Percentiles rank a stretch among this genome's conserved stretches.
Evolutionary conservation across 2,113 vertebrate genomes (phyloP).

Genomic region (Oxyura jamaicensis): DNA sequence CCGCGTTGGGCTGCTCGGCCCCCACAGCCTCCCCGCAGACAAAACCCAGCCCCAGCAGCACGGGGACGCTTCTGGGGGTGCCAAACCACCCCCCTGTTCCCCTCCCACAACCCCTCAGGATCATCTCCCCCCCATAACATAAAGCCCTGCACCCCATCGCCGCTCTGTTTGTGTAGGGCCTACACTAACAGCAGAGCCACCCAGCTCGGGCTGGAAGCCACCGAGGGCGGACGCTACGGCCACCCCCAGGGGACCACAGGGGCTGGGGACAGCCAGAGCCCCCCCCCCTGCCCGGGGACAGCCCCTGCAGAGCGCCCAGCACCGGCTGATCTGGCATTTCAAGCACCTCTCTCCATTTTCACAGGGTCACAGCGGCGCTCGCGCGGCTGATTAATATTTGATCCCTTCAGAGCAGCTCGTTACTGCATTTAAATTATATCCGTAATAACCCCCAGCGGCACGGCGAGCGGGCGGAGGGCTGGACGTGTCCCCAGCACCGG

Average conservation of each 20-base stretch:
- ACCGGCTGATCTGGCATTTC: not conserved
- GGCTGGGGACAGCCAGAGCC: not conserved
- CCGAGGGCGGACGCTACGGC: not conserved
- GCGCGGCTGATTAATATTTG: constrained; percentile 76
- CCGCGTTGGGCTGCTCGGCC: constrained; percentile 65
- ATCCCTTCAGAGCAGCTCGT: constrained; percentile 70
- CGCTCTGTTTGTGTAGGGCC: accelerated
- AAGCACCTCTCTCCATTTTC: constrained; percentile 39
- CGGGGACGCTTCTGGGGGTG: not conserved
- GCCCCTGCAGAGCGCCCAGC: accelerated
- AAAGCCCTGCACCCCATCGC: accelerated
- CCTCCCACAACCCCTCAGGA: not conserved
- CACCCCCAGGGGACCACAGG: not conserved
- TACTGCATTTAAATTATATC: constrained; percentile 76
- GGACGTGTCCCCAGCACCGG: accelerated
- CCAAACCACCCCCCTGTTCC: not conserved
- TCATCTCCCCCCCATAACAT: not conserved
- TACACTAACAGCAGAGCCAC: not conserved
- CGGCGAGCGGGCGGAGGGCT: accelerated
- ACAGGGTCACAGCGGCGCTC: constrained; percentile 40
- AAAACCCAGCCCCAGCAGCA: constrained; percentile 49
- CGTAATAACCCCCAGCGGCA: constrained; percentile 46
- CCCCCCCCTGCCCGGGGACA: accelerated
- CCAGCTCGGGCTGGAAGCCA: not conserved
- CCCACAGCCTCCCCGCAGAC: constrained; percentile 64